Base-by-base conservation (phyloP, 2,888 invertebrate genomes). In the Ochropleura plecta region DNA sequence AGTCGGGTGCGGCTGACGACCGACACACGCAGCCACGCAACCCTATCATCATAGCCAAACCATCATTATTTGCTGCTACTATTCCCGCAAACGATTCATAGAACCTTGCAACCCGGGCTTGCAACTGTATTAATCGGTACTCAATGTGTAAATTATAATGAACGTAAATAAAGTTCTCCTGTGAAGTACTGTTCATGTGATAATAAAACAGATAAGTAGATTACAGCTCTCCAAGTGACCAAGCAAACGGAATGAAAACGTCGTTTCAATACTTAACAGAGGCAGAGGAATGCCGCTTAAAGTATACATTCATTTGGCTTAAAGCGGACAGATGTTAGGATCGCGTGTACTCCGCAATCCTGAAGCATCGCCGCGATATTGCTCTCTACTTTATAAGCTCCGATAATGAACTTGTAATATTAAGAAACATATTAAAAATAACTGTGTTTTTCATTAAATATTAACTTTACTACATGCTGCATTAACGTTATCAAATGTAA, bases 321-420 rank as follows among this genome's bases (percentile, higher is more conserved):
- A 91, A 88, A 89, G 88, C 86, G 89, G 91, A 92, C 92, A 92
- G 92, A 92, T 92, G 91, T 90, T 90, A 89, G 88, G 88, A 88
- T 93, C 87, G 92, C 92, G 90, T 92, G 92, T 89, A 85, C 76
- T 79, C 80, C 74, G 89, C 89, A 88, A 92, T 90, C 89, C 91
- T 89, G 88, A 88, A 89, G 79, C 83, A 89, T 86, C 79, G 82
- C 86, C 69, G 76, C 82, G 78, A 89, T 90, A 90, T 88, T 84
- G 83, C 87, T 86, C 81, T 77, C 81, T 79, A 83, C 85, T 88
- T 85, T 90, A 90, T 86, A 88, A 85, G 83, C 78, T 79, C 76
- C 79, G 73, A 82, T 90, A 90, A 89, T 90, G 88, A 89, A 89
- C 89, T 86, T 87, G 86, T 84, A 85, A 86, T 88, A 84, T 86